A percentile compares a stretch with the other conserved stretches of the same genome.
Conservation (phyloP, 1,140 invertebrate genomes). For the Drosophila littoralis region DNA sequence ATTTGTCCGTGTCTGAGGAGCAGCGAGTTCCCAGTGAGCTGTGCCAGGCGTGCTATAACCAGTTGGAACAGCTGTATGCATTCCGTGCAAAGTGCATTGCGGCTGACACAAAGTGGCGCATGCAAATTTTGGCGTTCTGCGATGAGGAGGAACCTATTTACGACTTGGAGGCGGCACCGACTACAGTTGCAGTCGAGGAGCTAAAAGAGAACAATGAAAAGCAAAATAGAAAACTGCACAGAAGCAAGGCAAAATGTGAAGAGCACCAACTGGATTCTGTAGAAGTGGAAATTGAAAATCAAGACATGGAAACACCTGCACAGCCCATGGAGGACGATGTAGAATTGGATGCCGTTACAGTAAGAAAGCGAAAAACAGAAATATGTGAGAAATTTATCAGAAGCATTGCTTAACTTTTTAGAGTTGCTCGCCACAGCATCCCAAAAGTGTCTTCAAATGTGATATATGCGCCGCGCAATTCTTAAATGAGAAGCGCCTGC, state of each 20-base stretch:
- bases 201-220: not conserved
- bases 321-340: not conserved
- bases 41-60: slow-evolving; percentile 55
- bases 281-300: not conserved
- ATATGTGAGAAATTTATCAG: not conserved
- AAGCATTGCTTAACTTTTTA: not conserved
- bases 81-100: slow-evolving; percentile 63
- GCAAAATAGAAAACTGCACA: no score
- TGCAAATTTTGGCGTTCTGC: slow-evolving; percentile 19
- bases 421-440: not conserved
- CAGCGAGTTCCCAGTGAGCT: slow-evolving; percentile 48
- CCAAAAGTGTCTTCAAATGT: slow-evolving; percentile 30
- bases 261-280: no score
- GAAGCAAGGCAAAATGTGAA: not conserved
- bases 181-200: not conserved
- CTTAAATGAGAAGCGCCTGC: slow-evolving; percentile 34
- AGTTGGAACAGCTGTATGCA: slow-evolving; percentile 52
- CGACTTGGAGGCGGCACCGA: not conserved
- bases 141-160: slow-evolving; percentile 16
- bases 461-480: slow-evolving; percentile 52
- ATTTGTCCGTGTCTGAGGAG: slow-evolving; percentile 28
- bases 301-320: not conserved
- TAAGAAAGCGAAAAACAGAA: not conserved
- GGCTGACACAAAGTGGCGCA: slow-evolving; percentile 49
- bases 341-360: not conserved